Conservation (phyloP, 2,797 vertebrate genomes). For the Chelmon rostratus region DNA sequence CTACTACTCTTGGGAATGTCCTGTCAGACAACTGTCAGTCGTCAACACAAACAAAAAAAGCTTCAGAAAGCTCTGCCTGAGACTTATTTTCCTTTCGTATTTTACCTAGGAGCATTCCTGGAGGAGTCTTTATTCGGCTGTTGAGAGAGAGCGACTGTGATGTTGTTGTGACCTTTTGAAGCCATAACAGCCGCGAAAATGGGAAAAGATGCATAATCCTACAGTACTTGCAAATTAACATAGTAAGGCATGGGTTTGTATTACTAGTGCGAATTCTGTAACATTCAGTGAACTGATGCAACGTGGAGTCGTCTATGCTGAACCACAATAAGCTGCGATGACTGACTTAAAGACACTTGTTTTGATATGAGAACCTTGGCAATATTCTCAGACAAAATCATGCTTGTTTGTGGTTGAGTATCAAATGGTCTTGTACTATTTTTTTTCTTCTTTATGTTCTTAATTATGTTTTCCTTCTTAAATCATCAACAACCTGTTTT, state of each 20-base stretch:
- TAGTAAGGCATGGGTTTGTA: conserved; percentile 86
- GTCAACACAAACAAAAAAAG: conserved; percentile 53
- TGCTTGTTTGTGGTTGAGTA: conserved; percentile 82
- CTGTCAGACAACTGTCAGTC: conserved; percentile 64
- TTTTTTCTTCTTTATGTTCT: conserved; percentile 43
- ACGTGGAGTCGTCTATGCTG: conserved; percentile 74
- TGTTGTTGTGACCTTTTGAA: conserved; percentile 76
- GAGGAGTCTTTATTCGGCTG: conserved; percentile 66
- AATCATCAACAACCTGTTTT: conserved; percentile 73
- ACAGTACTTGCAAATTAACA: conserved; percentile 77
- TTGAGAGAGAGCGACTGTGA: conserved; percentile 72
- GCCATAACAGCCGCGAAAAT: conserved; percentile 79
- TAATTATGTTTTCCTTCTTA: conserved; percentile 68
- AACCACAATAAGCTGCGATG: conserved; percentile 71
- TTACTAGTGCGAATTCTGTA: conserved; percentile 79
- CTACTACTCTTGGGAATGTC: conserved; percentile 53
- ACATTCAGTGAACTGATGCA: conserved; percentile 83
- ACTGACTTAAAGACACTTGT: conserved; percentile 78
- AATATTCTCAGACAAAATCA: conserved; percentile 82
- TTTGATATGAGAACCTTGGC: conserved; percentile 86
- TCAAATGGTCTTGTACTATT: conserved; percentile 76
- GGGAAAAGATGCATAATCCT: conserved; percentile 76
- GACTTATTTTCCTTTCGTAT: conserved; percentile 59
- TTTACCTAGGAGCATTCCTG: conserved; percentile 67
- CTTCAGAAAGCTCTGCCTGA: conserved; percentile 52